Conservation (phyloP, 2,888 invertebrate species). For the Phymatocera aterrima region DNA sequence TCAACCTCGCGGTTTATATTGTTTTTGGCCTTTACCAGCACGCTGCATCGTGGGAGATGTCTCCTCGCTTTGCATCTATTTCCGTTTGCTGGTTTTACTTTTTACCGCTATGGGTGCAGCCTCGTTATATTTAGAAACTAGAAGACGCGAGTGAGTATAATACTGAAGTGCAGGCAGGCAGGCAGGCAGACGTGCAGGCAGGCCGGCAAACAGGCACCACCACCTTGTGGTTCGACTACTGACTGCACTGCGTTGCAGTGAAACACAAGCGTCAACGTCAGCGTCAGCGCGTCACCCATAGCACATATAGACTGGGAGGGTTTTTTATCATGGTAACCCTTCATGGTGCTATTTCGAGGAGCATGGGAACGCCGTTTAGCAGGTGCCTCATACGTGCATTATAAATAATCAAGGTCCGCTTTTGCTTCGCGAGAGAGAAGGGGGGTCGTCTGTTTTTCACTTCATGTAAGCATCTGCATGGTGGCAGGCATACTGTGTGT, state of each 20-base stretch:
- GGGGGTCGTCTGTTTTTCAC: slow-evolving; percentile 36
- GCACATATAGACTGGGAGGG: neutral
- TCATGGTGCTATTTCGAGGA: slow-evolving; percentile 64
- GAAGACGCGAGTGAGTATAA: neutral
- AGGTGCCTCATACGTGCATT: slow-evolving; percentile 65
- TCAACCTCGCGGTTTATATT: neutral
- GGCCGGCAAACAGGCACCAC: neutral
- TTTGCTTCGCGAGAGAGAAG: slow-evolving; percentile 25
- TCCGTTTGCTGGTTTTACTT: slow-evolving; percentile 64
- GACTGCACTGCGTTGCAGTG: neutral
- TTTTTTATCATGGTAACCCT: slow-evolving; percentile 47
- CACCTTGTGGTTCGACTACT: slow-evolving; percentile 17
- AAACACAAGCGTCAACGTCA: neutral
- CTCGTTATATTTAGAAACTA: slow-evolving; percentile 63
- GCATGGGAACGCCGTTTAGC: slow-evolving; percentile 69
- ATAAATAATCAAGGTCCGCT: slow-evolving; percentile 65
- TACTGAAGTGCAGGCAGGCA: neutral
- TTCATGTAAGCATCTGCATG: neutral
- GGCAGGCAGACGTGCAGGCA: neutral
- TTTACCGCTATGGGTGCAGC: slow-evolving; percentile 56
- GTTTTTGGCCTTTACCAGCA: neutral
- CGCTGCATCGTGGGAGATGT: slow-evolving; percentile 64
- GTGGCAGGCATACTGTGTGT: too few relatives aligned
- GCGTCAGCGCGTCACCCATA: slow-evolving; percentile 5
- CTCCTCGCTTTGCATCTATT: slow-evolving; percentile 57